phyloP scores from a whole-genome alignment of 1,140 invertebrate genomes.

The Bathynomus jamesi region DNA sequence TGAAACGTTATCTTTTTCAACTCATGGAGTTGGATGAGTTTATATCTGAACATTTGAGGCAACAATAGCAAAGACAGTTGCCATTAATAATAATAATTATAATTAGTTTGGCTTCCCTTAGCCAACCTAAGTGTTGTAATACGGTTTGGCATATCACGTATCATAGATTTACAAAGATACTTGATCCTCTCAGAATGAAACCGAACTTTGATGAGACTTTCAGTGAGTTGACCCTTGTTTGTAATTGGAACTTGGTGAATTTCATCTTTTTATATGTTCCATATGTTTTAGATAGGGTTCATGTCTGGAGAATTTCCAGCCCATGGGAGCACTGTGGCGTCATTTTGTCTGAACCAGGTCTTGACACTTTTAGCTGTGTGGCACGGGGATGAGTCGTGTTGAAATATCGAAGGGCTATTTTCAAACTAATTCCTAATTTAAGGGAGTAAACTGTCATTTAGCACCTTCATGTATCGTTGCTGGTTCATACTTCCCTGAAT shows the following conservation, averaged over 20 bases:
- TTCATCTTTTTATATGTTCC: background rate
- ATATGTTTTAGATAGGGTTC: conserved; percentile 3
- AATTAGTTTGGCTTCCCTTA: too few relatives aligned
- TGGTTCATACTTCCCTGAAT: background rate
- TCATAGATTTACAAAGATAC: too few relatives aligned
- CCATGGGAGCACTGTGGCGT: background rate
- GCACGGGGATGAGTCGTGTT: conserved; percentile 22
- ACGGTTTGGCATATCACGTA: too few relatives aligned
- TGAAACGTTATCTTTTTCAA: too few relatives aligned
- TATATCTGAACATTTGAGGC: too few relatives aligned
- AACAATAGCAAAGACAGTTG: too few relatives aligned
- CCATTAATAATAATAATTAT: too few relatives aligned
- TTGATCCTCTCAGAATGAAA: too few relatives aligned
- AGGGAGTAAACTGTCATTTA: background rate
- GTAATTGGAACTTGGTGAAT: conserved; percentile 4
- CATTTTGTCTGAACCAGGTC: conserved; percentile 13
- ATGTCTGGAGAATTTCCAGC: conserved; percentile 3
- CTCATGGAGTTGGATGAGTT: too few relatives aligned
- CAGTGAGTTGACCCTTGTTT: background rate
- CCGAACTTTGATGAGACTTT: background rate
- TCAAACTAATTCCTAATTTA: background rate
- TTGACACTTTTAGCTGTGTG: conserved; percentile 36
- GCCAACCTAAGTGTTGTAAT: too few relatives aligned
- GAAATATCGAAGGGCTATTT: background rate
- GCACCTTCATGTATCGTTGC: background rate